Base-by-base conservation (phyloP, 2,888 invertebrate species). In the Ochropleura leucogaster region DNA sequence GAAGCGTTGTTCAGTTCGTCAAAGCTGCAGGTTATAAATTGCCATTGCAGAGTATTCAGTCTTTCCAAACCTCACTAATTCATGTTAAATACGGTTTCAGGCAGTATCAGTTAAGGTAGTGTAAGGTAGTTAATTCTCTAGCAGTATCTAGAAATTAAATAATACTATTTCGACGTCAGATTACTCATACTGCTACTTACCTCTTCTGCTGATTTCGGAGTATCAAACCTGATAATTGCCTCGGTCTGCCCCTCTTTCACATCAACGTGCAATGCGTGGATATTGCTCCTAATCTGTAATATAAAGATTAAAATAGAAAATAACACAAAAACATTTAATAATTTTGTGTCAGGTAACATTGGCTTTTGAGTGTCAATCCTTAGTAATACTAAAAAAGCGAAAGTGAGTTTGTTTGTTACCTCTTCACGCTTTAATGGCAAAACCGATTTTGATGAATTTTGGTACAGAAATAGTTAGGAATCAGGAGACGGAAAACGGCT, bases 181-280 rank as follows among this genome's bases (percentile, higher is more conserved):
- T 42, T 5, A 10, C n/a, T n/a, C n/a, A n/a, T n/a, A n/a, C 47
- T 18, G 18, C 59, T 30, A 10, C n/a, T 89, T 83, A 95, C 96
- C 88, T 95, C 95, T 83, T 93, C 93, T 51, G 97, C 97, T 63
- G 96, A 94, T 72, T 92, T 93, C 0, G 96, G 89, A 0, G 95
- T 93, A 77, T 97, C 97, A 62, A 98, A 98, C 68, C 98, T 96
- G 8, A 98, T 94, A 89, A 97, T 97, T 0, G 97, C 98, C 85
- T 97, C 97, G 10, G 96, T 95, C 71, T 97, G 97, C 4, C 98
- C 98, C 84, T 98, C 98, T 82, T 97, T 97, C 0, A 98, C 97
- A 89, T 99, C 99, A 0, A 99, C 97, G 89, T 98, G 99, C 83
- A 98, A 97, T 0, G 98, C 97, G 49, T 97, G 97, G 30, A 97